Percentiles rank a stretch among this genome's conserved stretches.
Conservation (phyloP, 35 echinoderm and acorn worm species). For the Apostichopus parvimensis region DNA sequence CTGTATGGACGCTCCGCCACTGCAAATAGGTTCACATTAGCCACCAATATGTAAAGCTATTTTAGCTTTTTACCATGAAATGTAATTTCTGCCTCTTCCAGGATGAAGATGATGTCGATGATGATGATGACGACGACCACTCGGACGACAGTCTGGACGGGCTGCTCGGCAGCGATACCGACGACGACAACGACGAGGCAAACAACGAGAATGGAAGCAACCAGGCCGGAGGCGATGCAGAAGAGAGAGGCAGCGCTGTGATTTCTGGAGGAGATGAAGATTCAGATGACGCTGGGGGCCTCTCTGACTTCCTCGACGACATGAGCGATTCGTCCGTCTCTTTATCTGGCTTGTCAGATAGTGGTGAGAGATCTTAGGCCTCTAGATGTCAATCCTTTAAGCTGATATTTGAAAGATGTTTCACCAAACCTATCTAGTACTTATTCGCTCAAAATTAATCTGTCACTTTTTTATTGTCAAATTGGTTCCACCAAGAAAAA, state of each 20-base stretch:
- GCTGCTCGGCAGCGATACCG: background rate
- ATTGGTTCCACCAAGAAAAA: too few species aligned
- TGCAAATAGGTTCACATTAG: too few species aligned
- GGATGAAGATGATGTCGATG: background rate
- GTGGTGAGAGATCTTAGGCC: background rate
- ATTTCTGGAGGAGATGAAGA: conserved; percentile 30
- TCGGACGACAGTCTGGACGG: conserved; percentile 35
- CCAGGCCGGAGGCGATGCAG: conserved; percentile 51
- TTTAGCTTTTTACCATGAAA: too few species aligned
- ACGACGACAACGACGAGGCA: conserved; percentile 29
- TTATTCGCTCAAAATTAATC: too few species aligned
- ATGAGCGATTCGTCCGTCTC: conserved; percentile 21
- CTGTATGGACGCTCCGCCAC: too few species aligned
- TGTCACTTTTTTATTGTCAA: too few species aligned
- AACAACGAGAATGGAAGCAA: conserved; percentile 35
- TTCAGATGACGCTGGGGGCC: conserved; percentile 11
- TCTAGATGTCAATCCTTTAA: too few species aligned
- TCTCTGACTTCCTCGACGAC: conserved; percentile 51
- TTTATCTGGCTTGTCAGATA: conserved; percentile 16
- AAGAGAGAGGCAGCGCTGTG: conserved; percentile 1
- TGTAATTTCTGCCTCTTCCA: too few species aligned
- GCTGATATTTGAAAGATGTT: too few species aligned
- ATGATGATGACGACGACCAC: conserved; percentile 38
- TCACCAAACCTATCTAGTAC: too few species aligned
- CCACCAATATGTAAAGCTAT: too few species aligned